Percentiles rank a stretch among this genome's conserved stretches.
Evolutionary conservation across 1,140 invertebrate genomes (phyloP).

Genomic region (Drosophila santomea): DNA sequence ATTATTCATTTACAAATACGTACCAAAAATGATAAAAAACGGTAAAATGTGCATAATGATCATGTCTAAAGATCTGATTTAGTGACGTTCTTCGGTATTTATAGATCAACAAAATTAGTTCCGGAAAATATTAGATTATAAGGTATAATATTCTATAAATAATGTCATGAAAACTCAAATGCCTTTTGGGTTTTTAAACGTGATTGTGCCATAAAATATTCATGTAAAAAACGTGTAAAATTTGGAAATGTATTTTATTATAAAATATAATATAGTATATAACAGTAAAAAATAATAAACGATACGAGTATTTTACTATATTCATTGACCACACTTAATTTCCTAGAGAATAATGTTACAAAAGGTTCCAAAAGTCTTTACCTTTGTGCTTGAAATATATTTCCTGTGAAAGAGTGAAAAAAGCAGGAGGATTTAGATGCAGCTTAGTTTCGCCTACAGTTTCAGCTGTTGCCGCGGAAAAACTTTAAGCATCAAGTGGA

Average conservation of each 20-base stretch:
- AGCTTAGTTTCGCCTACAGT: constrained; percentile 19
- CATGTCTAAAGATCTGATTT: too few species aligned
- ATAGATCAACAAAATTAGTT: background rate
- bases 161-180: background rate
- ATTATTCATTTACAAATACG: too few species aligned
- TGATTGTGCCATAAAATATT: too few species aligned
- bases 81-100: background rate
- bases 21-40: background rate
- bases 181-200: constrained; percentile 13
- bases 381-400: background rate
- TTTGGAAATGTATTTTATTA: too few species aligned
- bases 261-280: too few species aligned
- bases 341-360: constrained; percentile 37
- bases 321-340: constrained; percentile 63
- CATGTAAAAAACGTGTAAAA: too few species aligned
- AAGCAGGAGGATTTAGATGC: constrained; percentile 2
- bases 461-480: constrained; percentile 60
- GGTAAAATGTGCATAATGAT: background rate
- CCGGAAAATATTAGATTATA: background rate
- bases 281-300: constrained; percentile 27
- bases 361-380: constrained; percentile 2
- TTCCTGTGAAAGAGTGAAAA: background rate
- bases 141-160: background rate
- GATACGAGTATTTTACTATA: constrained; percentile 69
- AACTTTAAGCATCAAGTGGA: constrained; percentile 76